These are phyloP conservation scores for Siderastrea radians DNA, from an alignment of 92 coral and sea anemone genomes.

Conservation along the genomic window DNA sequence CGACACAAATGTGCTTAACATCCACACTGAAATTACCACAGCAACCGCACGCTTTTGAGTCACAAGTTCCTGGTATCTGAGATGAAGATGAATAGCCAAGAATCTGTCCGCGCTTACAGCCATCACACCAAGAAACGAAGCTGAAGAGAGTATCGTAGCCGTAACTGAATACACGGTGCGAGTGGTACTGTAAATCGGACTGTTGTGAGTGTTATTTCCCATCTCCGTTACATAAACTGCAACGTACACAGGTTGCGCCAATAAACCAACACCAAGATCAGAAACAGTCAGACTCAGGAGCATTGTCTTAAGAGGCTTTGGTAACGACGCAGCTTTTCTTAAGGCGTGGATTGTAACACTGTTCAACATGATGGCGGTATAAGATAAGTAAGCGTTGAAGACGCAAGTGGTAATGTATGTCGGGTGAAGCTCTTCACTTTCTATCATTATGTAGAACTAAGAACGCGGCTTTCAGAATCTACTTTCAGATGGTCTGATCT, in stretches of 20 bases:
- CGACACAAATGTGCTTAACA: neutral
- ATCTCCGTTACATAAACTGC: neutral
- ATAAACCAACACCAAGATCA: constrained; percentile 18
- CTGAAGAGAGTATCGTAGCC: neutral
- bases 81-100: constrained; percentile 18
- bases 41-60: neutral
- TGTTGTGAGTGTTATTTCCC: neutral
- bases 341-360: constrained; percentile 28
- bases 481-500: too few species aligned
- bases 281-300: constrained; percentile 31
- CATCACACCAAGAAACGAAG: neutral
- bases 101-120: constrained; percentile 9
- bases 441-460: neutral
- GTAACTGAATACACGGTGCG: neutral
- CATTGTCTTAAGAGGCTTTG: constrained; percentile 7
- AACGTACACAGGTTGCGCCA: constrained; percentile 14
- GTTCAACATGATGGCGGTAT: constrained; percentile 28
- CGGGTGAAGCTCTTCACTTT: neutral
- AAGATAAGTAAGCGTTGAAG: constrained; percentile 2
- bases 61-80: constrained; percentile 15
- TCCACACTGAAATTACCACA: neutral
- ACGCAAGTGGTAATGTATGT: neutral
- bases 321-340: neutral
- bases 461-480: too few species aligned
- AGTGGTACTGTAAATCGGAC: neutral